Base-by-base conservation (phyloP, 2,888 invertebrate genomes). In the Philaethria dido region DNA sequence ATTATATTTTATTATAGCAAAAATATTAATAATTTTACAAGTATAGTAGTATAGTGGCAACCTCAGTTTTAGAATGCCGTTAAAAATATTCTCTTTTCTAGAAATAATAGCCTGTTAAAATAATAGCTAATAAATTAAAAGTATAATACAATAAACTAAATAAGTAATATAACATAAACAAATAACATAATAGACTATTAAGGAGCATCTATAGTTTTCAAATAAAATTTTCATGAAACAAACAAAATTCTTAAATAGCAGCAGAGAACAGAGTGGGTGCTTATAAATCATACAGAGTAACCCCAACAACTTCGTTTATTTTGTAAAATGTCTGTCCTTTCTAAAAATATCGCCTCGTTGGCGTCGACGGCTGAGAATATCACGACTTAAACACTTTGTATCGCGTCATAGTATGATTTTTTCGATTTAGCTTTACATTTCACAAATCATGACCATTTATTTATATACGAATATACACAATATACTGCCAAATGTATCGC, bases 281-380 rank as follows among this genome's bases (percentile, higher is more conserved):
- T 79, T 82, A 84, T 85, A 88, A 86, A 86, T 87, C 85, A 85
- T 78, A 78, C 70, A 74, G 66, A 64, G 80, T 83, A 83, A 83
- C 82, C 79, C 82, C 80, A 85, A 84, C 81, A 83, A 83, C 83
- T 83, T 74, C 76, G 86, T 88, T 86, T 89, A 88, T 90, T 91
- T 90, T 89, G 88, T 90, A 89, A 89, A 89, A 91, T 86, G 86
- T 87, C 85, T 82, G 87, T 86, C 86, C 80, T 82, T 81, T 85
- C 91, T 91, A 92, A 88, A 92, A 89, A 92, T 92, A 92, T 74
- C 82, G 74, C 80, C 77, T 81, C 83, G 86, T 81, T 83, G 85
- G 87, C 89, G 88, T 85, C 83, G 80, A 72, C 75, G 73, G 80
- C 85, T 82, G 78, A 78, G 86, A 91, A 89, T 89, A 89, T 84